Evolutionary conservation across 92 coral and sea anemone species (phyloP), one percentile per base, ranked within the genome.

Genomic region (Scolanthus callimorphus): DNA sequence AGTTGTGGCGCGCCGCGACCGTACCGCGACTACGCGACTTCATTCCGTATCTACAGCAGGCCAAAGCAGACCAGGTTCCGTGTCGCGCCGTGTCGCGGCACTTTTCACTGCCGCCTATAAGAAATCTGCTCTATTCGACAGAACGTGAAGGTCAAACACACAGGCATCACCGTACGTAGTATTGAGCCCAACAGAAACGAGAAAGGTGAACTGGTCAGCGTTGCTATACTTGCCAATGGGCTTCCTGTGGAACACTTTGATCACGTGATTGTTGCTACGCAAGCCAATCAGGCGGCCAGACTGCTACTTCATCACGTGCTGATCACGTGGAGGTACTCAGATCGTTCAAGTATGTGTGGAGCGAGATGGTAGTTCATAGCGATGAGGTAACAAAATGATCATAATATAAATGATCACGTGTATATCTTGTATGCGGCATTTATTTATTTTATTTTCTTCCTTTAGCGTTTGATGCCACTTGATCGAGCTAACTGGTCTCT

Each of bases 391-490:
- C n/a, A n/a, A n/a, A n/a, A n/a, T n/a, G n/a, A n/a, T n/a, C n/a
- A n/a, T n/a, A n/a, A n/a, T n/a, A n/a, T n/a, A n/a, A n/a, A n/a
- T n/a, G n/a, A n/a, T n/a, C n/a, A n/a, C n/a, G n/a, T n/a, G n/a
- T n/a, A n/a, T n/a, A n/a, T n/a, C n/a, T n/a, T n/a, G n/a, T n/a
- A n/a, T n/a, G n/a, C n/a, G n/a, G n/a, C n/a, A n/a, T n/a, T n/a
- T n/a, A n/a, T n/a, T n/a, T n/a, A n/a, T n/a, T n/a, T n/a, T n/a
- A n/a, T n/a, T n/a, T n/a, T n/a, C n/a, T n/a, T 25, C 38, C 38
- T 59, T 30, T 49, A 59, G 65, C 65, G 65, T 20, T 25, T 59
- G 51, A 59, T 59, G 65, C 65, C 65, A 2, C 17, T 59, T 37
- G 51, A 38, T 29, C 26, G 23, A 41, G 34, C 65, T 20, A 41